phyloP scores from a whole-genome alignment of 2,113 vertebrate genomes.

The Anarrhichthys ocellatus region DNA sequence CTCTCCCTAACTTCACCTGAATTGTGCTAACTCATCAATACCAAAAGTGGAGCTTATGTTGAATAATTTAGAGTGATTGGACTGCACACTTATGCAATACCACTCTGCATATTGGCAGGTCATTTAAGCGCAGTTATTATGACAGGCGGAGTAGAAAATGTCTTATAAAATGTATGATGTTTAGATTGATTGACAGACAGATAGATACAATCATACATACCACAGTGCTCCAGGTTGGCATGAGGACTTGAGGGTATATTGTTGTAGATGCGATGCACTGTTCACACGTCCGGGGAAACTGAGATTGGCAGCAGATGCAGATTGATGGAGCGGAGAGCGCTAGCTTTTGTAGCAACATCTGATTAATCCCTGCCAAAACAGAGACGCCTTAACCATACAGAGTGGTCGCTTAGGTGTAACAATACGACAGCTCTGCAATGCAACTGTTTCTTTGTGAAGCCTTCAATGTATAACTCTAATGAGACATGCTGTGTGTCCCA shows the following conservation, averaged over 20 bases:
- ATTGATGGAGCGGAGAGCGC: conserved; percentile 33
- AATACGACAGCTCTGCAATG: not conserved
- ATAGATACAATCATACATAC: not conserved
- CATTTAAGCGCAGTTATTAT: conserved; percentile 46
- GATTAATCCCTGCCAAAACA: conserved; percentile 51
- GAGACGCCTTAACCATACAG: conserved; percentile 14
- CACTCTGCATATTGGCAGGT: conserved; percentile 66
- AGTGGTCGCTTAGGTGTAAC: not conserved
- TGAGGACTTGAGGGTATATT: not conserved
- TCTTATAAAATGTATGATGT: not conserved
- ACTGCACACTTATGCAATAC: conserved; percentile 57
- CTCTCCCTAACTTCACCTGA: conserved; percentile 34
- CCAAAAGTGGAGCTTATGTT: conserved; percentile 51
- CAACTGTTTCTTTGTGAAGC: not conserved
- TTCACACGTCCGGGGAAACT: conserved; percentile 9
- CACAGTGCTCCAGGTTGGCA: not conserved
- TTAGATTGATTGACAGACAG: not conserved
- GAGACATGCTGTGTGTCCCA: not conserved
- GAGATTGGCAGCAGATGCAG: conserved; percentile 44
- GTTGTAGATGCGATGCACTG: not conserved
- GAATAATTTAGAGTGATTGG: conserved; percentile 69
- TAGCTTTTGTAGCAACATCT: conserved; percentile 13
- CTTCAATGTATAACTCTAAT: not conserved
- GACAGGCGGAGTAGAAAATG: conserved; percentile 18
- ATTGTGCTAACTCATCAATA: conserved; percentile 68